Evolutionary conservation across 2,888 invertebrate genomes (phyloP).

Genomic region (Hypomecis atomaria): DNA sequence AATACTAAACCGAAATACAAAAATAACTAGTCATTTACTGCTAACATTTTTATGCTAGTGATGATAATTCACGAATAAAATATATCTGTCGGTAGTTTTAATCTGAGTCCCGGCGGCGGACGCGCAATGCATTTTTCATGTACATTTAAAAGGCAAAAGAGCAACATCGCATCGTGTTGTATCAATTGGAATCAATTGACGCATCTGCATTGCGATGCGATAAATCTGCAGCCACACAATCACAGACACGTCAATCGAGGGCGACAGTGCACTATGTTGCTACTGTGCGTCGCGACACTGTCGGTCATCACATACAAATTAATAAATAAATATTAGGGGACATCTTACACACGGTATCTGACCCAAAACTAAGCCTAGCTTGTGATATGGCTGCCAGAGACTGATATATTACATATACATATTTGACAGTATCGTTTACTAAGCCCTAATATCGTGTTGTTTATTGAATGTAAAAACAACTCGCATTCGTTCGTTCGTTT

Average conservation of each 20-base stretch:
- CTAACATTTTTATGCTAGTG: slow-evolving; percentile 17
- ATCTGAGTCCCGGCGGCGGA: slow-evolving; percentile 5
- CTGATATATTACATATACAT: too few relatives aligned
- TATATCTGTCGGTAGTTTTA: slow-evolving; percentile 17
- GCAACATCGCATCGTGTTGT: slow-evolving; percentile 34
- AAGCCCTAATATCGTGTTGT: too few relatives aligned
- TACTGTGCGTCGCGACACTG: too few relatives aligned
- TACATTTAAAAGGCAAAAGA: slow-evolving; percentile 45
- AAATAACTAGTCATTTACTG: slow-evolving; percentile 4
- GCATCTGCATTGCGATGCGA: slow-evolving; percentile 58
- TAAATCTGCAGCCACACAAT: slow-evolving; percentile 49
- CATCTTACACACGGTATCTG: too few relatives aligned
- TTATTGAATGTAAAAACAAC: too few relatives aligned
- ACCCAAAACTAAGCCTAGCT: too few relatives aligned
- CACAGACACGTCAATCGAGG: slow-evolving; percentile 5
- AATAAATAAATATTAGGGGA: too few relatives aligned
- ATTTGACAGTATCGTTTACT: too few relatives aligned
- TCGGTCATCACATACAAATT: too few relatives aligned
- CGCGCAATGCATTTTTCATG: slow-evolving; percentile 41
- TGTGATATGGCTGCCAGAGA: too few relatives aligned
- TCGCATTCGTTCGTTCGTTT: too few relatives aligned
- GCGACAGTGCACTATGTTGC: neutral
- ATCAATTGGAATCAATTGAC: slow-evolving; percentile 56
- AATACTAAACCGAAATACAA: neutral
- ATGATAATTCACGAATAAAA: slow-evolving; percentile 29